Evolutionary conservation across 2,113 vertebrate genomes (phyloP).

Genomic region (Atlantisia rogersi): DNA sequence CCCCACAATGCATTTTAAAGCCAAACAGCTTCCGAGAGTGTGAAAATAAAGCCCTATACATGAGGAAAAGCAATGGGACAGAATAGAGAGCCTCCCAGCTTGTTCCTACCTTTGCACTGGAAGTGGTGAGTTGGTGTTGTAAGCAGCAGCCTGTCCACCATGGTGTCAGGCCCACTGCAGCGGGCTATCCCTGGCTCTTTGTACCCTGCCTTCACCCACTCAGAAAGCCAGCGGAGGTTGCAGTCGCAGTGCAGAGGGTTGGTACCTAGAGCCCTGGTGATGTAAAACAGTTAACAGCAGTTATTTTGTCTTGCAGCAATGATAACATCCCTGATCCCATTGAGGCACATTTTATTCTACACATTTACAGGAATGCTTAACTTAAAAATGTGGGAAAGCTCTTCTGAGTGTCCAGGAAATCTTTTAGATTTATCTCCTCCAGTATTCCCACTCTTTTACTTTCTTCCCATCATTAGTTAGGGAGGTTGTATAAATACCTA

Average conservation of each 20-base stretch:
- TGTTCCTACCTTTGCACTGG: conserved; percentile 90
- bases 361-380: not conserved
- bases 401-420: not conserved
- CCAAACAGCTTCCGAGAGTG: not conserved
- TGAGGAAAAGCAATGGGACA: not conserved
- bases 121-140: conserved; percentile 93
- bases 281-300: not conserved
- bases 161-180: conserved; percentile 90
- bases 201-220: conserved; percentile 97
- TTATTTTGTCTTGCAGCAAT: not conserved
- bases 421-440: not conserved
- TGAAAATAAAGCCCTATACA: accelerated
- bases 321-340: not conserved
- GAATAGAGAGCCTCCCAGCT: not conserved
- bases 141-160: conserved; percentile 93
- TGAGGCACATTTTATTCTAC: accelerated
- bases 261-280: conserved; percentile 89
- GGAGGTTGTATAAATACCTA: not conserved
- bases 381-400: not conserved
- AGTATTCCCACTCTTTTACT: not conserved
- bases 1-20: not conserved
- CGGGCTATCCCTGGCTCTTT: conserved; percentile 98
- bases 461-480: not conserved
- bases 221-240: conserved; percentile 94
- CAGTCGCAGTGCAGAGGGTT: conserved; percentile 97